Percentiles rank a stretch among this genome's conserved stretches.
phyloP scores from a whole-genome alignment of 92 coral and sea anemone species.

The Bergia sp. region DNA sequence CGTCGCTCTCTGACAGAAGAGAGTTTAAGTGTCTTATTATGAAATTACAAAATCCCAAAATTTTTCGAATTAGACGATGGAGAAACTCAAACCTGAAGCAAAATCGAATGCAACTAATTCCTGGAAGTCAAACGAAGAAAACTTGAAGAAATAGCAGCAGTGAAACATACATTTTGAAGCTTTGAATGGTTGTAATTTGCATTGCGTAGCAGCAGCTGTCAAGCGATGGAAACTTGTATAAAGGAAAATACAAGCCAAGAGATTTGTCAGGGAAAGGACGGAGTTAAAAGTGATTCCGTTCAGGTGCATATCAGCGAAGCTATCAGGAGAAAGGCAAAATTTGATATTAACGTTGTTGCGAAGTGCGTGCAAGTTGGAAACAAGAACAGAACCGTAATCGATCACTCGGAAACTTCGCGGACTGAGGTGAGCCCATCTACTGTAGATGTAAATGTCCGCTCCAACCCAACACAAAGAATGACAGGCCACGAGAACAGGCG shows the following conservation, averaged over 20 bases:
- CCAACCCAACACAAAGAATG: neutral
- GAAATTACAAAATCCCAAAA: neutral
- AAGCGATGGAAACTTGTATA: neutral
- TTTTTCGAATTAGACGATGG: neutral
- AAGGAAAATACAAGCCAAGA: neutral
- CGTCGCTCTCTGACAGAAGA: neutral
- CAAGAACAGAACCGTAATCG: neutral
- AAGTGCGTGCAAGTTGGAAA: slow-evolving; percentile 9
- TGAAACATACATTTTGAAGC: neutral
- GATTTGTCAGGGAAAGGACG: neutral
- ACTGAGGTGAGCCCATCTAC: too few species aligned
- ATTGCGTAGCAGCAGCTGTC: slow-evolving; percentile 27
- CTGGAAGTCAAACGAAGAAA: neutral
- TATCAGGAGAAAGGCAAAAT: neutral
- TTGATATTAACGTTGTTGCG: neutral
- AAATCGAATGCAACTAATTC: neutral
- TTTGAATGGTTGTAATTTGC: neutral
- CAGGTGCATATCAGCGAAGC: neutral
- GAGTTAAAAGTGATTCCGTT: neutral
- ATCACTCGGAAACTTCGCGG: neutral
- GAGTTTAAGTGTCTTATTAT: neutral
- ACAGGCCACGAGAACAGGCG: neutral
- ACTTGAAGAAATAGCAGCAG: neutral
- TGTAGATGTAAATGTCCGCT: too few species aligned
- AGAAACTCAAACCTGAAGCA: neutral